Percentiles rank a stretch among this genome's conserved stretches.
phyloP scores from a whole-genome alignment of 2,888 invertebrate species.

The Silvanus unidentatus region DNA sequence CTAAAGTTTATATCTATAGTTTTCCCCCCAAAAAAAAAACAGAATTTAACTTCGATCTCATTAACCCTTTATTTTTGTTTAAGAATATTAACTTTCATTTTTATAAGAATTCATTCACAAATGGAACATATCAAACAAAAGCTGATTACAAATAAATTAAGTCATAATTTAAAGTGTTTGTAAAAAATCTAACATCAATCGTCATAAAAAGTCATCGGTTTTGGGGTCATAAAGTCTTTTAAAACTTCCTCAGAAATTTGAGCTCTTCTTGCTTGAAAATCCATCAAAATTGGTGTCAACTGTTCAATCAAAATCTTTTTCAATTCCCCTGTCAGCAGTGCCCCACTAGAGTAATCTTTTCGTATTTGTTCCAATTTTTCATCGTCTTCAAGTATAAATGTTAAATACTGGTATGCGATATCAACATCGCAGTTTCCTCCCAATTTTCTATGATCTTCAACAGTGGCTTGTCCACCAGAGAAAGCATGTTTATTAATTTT shows the following conservation, averaged over 20 bases:
- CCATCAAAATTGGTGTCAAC: conserved; percentile 69
- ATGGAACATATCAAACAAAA: no score
- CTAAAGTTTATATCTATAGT: no score
- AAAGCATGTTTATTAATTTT: conserved; percentile 98
- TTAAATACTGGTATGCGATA: conserved; percentile 89
- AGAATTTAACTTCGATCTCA: no score
- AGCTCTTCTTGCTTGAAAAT: conserved; percentile 76
- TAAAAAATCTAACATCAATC: no score
- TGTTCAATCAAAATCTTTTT: conserved; percentile 85
- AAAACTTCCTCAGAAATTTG: conserved; percentile 81
- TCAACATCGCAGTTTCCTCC: conserved; percentile 98
- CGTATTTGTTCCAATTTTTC: conserved; percentile 62
- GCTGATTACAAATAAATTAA: no score
- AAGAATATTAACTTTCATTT: no score
- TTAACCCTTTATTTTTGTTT: no score
- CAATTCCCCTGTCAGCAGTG: conserved; percentile 87
- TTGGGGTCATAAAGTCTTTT: conserved; percentile 75
- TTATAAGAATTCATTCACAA: no score
- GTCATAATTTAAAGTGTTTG: no score
- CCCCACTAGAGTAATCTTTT: conserved; percentile 78
- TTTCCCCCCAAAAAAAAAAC: no score
- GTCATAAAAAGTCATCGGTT: conserved; percentile 59
- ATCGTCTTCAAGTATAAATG: conserved; percentile 94
- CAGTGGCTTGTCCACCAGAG: conserved; percentile 89
- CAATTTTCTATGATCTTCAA: conserved; percentile 83